Conservation (phyloP, 2,113 vertebrate species). For the Bettongia penicillata region DNA sequence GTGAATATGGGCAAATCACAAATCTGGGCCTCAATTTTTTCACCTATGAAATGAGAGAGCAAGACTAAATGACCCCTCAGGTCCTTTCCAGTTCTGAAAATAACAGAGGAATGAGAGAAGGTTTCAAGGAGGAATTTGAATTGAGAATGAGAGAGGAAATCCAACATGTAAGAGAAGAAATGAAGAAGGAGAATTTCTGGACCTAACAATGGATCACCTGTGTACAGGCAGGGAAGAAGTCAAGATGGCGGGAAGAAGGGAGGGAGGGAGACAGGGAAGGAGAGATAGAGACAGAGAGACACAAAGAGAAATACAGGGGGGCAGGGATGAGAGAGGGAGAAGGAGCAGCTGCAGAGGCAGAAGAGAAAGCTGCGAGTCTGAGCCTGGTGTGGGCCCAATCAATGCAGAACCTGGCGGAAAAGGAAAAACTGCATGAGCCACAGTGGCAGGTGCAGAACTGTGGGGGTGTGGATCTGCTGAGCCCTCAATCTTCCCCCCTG, state of each 20-base stretch:
- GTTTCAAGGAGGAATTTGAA: neutral
- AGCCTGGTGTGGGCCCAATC: neutral
- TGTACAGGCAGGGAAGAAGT: neutral
- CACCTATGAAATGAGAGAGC: neutral
- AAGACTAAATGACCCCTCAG: neutral
- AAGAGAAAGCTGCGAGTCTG: neutral
- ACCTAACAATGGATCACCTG: neutral
- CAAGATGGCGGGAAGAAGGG: neutral
- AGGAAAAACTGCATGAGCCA: neutral
- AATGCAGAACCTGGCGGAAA: neutral
- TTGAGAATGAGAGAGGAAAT: neutral
- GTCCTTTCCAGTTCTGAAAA: neutral
- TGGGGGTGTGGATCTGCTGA: neutral
- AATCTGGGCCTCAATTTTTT: neutral
- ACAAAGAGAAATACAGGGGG: too few species aligned
- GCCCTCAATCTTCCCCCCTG: neutral
- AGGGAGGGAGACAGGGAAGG: neutral
- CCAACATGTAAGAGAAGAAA: neutral
- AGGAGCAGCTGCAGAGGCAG: neutral
- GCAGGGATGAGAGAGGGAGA: too few species aligned
- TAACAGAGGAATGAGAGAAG: neutral
- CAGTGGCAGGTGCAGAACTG: neutral
- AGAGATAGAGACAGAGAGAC: neutral
- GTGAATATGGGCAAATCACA: neutral
- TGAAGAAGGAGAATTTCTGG: neutral